A percentile compares a stretch with the other conserved stretches of the same genome.
Conservation (phyloP, 1,140 invertebrate species). For the Pentalonia nigronervosa region DNA sequence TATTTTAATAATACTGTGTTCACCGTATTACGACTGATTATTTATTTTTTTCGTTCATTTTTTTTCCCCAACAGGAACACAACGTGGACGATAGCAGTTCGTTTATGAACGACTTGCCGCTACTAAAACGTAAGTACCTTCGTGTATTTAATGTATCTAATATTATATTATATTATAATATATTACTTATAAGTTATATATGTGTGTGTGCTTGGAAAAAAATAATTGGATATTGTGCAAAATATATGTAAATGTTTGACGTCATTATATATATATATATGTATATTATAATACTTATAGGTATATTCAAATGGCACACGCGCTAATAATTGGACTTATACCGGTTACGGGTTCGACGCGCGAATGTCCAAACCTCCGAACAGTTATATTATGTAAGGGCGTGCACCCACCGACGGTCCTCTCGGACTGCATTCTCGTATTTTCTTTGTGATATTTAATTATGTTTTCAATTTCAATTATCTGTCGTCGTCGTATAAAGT, state of each 20-base stretch:
- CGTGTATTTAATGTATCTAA: neutral
- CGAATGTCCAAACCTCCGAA: neutral
- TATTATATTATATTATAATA: neutral
- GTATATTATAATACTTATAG: neutral
- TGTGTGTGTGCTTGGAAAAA: neutral
- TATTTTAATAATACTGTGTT: neutral
- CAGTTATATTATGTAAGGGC: neutral
- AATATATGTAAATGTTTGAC: neutral
- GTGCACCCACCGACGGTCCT: neutral
- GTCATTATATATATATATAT: neutral
- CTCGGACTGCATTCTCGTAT: neutral
- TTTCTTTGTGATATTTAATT: conserved; percentile 10
- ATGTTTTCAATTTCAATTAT: neutral
- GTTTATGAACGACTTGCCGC: conserved; percentile 85
- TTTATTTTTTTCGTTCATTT: conserved; percentile 50
- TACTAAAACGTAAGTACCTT: conserved; percentile 83
- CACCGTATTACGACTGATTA: neutral
- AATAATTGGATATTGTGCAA: neutral
- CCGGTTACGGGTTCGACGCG: neutral
- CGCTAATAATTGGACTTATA: conserved; percentile 18
- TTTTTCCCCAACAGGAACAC: conserved; percentile 73
- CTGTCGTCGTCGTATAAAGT: neutral
- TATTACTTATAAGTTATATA: neutral
- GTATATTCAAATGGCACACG: neutral
- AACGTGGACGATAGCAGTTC: conserved; percentile 83